A percentile compares a stretch with the other conserved stretches of the same genome.
phyloP scores from a whole-genome alignment of 2,797 vertebrate genomes.

The Crossoptilon crossoptilon region DNA sequence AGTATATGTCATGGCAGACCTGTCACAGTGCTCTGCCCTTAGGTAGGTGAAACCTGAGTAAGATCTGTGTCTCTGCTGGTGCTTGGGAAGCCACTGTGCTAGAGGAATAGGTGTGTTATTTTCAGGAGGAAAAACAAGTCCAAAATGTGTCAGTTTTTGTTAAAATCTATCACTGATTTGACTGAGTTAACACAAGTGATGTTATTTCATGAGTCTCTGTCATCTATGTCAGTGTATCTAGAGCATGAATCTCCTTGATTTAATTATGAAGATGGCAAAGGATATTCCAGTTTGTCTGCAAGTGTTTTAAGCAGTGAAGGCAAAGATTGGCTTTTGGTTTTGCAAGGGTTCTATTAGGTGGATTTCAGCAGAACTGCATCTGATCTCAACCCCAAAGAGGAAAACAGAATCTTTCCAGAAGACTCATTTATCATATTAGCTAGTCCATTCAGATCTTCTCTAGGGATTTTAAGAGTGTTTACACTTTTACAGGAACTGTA shows the following conservation, averaged over 20 bases:
- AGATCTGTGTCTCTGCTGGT: not conserved
- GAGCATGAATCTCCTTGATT: not conserved
- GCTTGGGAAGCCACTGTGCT: not conserved
- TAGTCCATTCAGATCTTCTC: not conserved
- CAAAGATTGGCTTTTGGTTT: not conserved
- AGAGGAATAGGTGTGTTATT: not conserved
- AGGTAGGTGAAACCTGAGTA: fast-evolving
- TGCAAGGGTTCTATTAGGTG: not conserved
- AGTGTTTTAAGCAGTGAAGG: not conserved
- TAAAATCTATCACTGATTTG: not conserved
- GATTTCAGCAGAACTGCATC: not conserved
- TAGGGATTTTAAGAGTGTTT: not conserved
- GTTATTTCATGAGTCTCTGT: not conserved
- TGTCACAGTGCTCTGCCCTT: not conserved
- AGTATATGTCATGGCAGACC: not conserved
- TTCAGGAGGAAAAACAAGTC: not conserved
- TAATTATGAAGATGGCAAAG: not conserved
- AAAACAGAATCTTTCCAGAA: not conserved
- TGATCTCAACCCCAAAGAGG: not conserved
- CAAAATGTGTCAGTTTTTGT: not conserved
- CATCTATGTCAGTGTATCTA: not conserved
- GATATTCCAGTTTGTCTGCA: not conserved
- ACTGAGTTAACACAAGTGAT: not conserved
- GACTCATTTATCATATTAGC: not conserved
- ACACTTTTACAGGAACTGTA: not conserved